Percentiles rank a stretch among this genome's conserved stretches.
These are phyloP conservation scores for Orthosia incerta DNA, from an alignment of 2,888 invertebrate genomes.

Conservation along the genomic window DNA sequence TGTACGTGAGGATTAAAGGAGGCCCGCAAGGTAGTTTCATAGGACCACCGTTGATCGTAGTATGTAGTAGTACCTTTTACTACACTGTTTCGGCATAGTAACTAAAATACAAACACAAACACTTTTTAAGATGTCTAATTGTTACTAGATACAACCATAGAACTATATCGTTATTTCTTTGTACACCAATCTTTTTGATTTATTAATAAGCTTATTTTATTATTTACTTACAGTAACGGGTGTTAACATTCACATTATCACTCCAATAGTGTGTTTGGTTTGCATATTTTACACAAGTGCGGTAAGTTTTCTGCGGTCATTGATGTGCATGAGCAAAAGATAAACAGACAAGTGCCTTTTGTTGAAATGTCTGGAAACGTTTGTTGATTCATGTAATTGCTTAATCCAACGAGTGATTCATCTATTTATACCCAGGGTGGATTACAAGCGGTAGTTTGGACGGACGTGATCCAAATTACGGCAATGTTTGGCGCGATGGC, in stretches of 20 bases:
- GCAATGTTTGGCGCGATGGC: conserved; percentile 94
- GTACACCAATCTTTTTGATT: background rate
- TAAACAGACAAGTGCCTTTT: background rate
- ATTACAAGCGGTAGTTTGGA: conserved; percentile 95
- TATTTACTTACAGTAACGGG: conserved; percentile 93
- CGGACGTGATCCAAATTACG: conserved; percentile 95
- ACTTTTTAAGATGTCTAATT: too few relatives aligned
- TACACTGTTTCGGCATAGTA: background rate
- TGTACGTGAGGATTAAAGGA: background rate
- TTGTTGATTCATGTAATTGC: conserved; percentile 17
- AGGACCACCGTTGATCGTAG: background rate
- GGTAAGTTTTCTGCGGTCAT: conserved; percentile 88
- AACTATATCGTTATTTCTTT: background rate
- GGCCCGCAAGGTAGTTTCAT: conserved; percentile 11
- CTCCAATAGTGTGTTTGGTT: conserved; percentile 95
- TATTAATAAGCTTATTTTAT: background rate
- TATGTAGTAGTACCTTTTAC: background rate
- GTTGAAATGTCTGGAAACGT: background rate
- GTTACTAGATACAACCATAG: background rate
- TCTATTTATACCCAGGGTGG: conserved; percentile 91
- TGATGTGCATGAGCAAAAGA: background rate
- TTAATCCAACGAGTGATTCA: conserved; percentile 21
- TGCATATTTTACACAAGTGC: conserved; percentile 97
- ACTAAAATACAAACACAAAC: too few relatives aligned
- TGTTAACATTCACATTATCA: conserved; percentile 94